phyloP scores from a whole-genome alignment of 1,140 invertebrate species.

The Panagrolaimus sp. region DNA sequence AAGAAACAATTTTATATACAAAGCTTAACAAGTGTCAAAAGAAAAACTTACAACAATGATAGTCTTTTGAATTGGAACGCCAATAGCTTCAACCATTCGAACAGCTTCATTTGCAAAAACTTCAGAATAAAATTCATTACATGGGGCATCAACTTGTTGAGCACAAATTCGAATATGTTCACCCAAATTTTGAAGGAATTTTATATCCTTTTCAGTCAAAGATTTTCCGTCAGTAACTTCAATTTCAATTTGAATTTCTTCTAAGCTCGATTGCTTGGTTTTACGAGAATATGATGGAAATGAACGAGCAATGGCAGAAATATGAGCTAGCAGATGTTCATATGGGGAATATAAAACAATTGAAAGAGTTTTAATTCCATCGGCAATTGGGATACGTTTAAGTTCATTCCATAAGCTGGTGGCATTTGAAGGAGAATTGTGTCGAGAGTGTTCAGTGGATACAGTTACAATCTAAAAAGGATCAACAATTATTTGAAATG shows the following conservation, averaged over 20 bases:
- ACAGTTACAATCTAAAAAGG: constrained; percentile 40
- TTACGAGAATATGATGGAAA: constrained; percentile 48
- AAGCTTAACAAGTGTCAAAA: neutral
- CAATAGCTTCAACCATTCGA: constrained; percentile 27
- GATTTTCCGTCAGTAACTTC: constrained; percentile 44
- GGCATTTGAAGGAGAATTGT: constrained; percentile 47
- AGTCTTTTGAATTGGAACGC: constrained; percentile 30
- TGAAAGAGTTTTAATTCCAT: constrained; percentile 36
- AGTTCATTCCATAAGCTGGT: constrained; percentile 39
- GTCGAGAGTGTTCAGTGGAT: constrained; percentile 37
- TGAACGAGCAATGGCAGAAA: constrained; percentile 39
- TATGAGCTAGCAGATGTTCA: constrained; percentile 32
- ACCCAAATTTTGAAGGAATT: constrained; percentile 40
- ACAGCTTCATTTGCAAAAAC: constrained; percentile 48
- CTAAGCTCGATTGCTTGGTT: constrained; percentile 30
- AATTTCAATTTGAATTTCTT: constrained; percentile 37
- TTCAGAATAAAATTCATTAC: constrained; percentile 45
- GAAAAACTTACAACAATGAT: constrained; percentile 37
- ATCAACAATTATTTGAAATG: no score
- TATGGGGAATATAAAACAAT: constrained; percentile 49
- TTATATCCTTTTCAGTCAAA: constrained; percentile 37
- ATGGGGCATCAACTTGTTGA: constrained; percentile 41
- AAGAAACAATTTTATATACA: no score
- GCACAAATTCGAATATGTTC: constrained; percentile 32
- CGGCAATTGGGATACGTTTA: constrained; percentile 16